Evolutionary conservation across 2,888 invertebrate species (phyloP).

Genomic region (Orchestes rusci): DNA sequence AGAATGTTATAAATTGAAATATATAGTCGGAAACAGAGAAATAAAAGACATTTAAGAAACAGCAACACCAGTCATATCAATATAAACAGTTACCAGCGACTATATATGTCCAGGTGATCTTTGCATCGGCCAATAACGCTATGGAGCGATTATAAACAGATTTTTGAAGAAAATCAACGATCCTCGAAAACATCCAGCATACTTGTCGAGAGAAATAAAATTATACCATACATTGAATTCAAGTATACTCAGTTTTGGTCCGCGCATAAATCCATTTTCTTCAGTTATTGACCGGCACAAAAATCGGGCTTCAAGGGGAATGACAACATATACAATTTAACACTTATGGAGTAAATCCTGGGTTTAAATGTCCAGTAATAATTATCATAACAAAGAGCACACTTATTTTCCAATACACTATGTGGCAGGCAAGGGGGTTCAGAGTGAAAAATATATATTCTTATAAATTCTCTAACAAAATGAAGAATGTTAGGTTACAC

Average conservation of each 20-base stretch:
- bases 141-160: too few species aligned
- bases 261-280: too few species aligned
- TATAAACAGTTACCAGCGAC: constrained; percentile 41
- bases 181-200: too few species aligned
- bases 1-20: constrained; percentile 15
- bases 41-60: constrained; percentile 16
- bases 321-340: constrained; percentile 43
- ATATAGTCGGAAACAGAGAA: constrained; percentile 8
- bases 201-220: too few species aligned
- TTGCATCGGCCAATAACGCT: too few species aligned
- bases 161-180: too few species aligned
- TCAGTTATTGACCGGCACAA: too few species aligned
- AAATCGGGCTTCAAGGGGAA: constrained; percentile 11
- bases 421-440: constrained; percentile 32
- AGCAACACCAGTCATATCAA: constrained; percentile 26
- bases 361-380: constrained; percentile 24
- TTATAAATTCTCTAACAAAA: constrained; percentile 23
- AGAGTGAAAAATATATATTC: constrained; percentile 33
- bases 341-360: constrained; percentile 36
- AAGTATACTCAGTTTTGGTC: constrained; percentile 1
- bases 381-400: constrained; percentile 33
- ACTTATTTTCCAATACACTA: constrained; percentile 32
- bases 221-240: too few species aligned
- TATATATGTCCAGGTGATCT: too few species aligned
- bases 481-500: constrained; percentile 26